Percentiles rank a stretch among this genome's conserved stretches.
These are phyloP conservation scores for Coturnix japonica DNA, from an alignment of 2,113 vertebrate species.

Conservation along the genomic window DNA sequence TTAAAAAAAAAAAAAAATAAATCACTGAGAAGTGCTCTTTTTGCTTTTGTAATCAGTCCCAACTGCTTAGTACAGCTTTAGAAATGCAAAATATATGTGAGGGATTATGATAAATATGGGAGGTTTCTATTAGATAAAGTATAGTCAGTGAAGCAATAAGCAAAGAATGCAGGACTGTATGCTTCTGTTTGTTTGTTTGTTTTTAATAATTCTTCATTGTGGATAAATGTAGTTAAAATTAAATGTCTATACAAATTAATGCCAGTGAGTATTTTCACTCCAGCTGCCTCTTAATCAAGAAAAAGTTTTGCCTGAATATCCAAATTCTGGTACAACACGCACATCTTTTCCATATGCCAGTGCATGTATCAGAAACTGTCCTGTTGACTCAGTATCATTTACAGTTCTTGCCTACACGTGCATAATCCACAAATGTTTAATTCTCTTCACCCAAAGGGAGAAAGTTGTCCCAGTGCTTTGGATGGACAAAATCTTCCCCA, in stretches of 20 bases:
- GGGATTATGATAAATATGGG: not conserved
- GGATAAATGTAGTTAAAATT: not conserved
- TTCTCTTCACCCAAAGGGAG: not conserved
- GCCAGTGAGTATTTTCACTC: not conserved
- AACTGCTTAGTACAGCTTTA: not conserved
- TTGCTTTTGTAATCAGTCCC: not conserved
- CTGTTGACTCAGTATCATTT: not conserved
- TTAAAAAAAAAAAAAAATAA: too few species aligned
- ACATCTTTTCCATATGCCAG: not conserved
- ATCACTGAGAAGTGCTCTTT: not conserved
- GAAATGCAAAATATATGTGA: not conserved
- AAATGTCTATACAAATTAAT: not conserved
- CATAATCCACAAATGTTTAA: not conserved
- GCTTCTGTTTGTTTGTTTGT: not conserved
- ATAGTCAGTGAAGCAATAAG: not conserved
- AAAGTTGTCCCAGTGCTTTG: not conserved
- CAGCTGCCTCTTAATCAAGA: not conserved
- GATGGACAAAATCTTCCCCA: not conserved
- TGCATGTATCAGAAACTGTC: not conserved
- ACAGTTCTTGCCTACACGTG: not conserved
- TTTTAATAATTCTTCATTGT: not conserved
- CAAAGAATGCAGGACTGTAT: not conserved
- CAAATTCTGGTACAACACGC: not conserved
- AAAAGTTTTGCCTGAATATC: not conserved
- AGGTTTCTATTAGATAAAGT: not conserved